Conservation (phyloP, 1,140 invertebrate species). For the Tetramorium simillimum region DNA sequence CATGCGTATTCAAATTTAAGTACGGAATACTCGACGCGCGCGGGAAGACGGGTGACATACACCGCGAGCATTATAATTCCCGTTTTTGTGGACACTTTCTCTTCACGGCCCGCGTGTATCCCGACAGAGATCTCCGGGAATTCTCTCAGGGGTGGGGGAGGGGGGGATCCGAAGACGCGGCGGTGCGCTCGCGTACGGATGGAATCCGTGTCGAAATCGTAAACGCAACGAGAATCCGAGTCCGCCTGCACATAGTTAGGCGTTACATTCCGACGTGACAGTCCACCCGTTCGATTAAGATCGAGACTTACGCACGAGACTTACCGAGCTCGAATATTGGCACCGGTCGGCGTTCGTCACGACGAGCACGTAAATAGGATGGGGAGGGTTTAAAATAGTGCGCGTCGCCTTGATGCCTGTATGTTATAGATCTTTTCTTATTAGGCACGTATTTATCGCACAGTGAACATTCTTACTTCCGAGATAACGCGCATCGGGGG, state of each 20-base stretch:
- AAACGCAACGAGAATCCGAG: conserved; percentile 12
- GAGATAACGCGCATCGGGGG: conserved; percentile 18
- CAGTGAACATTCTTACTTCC: background rate
- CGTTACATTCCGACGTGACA: background rate
- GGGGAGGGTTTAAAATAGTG: background rate
- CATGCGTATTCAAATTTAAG: conserved; percentile 68
- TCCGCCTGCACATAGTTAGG: background rate
- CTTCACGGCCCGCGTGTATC: conserved; percentile 50
- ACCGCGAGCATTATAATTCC: conserved; percentile 64
- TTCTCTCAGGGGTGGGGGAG: background rate
- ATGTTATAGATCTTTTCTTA: conserved; percentile 3
- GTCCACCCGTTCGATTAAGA: background rate
- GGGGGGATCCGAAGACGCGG: conserved; percentile 36
- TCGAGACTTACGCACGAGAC: background rate
- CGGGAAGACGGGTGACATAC: conserved; percentile 59
- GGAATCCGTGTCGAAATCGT: conserved; percentile 65
- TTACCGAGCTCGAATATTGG: background rate
- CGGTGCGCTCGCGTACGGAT: background rate
- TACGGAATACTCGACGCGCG: conserved; percentile 60
- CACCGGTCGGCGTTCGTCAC: background rate
- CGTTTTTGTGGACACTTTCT: conserved; percentile 74
- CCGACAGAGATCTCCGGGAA: conserved; percentile 2
- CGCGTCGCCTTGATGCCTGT: background rate
- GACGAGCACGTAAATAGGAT: background rate
- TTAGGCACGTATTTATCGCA: conserved; percentile 18